Percentiles rank a stretch among this genome's conserved stretches.
Conservation (phyloP, 2,113 vertebrate species). For the Pomatorhinus ruficollis region DNA sequence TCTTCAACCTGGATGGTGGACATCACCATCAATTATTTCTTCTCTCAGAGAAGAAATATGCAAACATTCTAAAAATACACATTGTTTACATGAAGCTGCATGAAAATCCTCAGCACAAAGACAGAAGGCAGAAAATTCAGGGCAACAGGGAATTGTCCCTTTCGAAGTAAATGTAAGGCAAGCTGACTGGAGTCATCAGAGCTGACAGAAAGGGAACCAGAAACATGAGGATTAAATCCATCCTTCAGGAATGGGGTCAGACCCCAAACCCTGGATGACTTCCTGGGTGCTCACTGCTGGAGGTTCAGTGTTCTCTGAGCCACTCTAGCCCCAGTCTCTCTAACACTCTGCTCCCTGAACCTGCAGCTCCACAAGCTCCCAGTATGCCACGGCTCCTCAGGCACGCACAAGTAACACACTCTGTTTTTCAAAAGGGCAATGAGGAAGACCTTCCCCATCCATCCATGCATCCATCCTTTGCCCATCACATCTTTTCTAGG, state of each 20-base stretch:
- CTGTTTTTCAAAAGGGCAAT: not conserved
- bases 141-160: not conserved
- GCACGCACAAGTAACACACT: rapidly evolving
- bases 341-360: not conserved
- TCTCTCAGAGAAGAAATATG: no score
- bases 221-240: not conserved
- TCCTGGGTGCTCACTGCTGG: rapidly evolving
- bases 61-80: no score
- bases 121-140: no score
- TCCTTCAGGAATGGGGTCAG: rapidly evolving
- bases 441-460: not conserved
- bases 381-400: rapidly evolving
- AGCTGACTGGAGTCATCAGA: not conserved
- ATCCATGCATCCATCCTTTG: not conserved
- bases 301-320: not conserved
- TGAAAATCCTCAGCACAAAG: no score
- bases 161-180: not conserved
- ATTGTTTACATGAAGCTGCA: no score
- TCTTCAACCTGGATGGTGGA: no score
- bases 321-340: not conserved
- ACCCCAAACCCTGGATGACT: not conserved
- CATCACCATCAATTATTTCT: no score
- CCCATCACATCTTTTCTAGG: not conserved
- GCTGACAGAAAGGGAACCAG: not conserved
- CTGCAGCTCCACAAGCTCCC: not conserved